Evolutionary conservation across 2,888 invertebrate genomes (phyloP), one percentile per base, ranked within the genome.

Genomic region (Spatulosminthurus flaviceps): DNA sequence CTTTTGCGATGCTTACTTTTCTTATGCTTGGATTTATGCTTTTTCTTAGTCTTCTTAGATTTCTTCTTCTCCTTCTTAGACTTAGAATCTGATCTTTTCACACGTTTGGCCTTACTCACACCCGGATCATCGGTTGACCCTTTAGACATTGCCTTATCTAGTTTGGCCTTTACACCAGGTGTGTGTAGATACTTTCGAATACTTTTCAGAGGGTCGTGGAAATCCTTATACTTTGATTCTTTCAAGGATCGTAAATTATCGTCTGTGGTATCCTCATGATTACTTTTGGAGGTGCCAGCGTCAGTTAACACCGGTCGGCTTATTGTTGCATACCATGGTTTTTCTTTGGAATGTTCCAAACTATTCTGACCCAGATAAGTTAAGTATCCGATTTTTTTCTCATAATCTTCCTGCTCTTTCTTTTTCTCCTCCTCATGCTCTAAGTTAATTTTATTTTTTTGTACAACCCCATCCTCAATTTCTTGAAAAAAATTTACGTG

Each of bases 281-380:
- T 89, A 41, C 89, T 88, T 81, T 89, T 88, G 29, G 89, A 85
- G 5, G 70, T 42, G 1, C 19, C 22, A 43, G 42, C 29, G 7
- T 21, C 11, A 29, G 29, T 51, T 69, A 51, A 61, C n/a, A 24
- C 0, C 16, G 72, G 75, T 43, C 84, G 74, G n/a, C 81, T 76
- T 43, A 83, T 78, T 26, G 81, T 85, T 19, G 80, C 93, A 89
- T 96, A 97, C 97, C 97, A 97, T 85, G 94, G 95, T 85, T 91
- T 92, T 86, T 93, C 92, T 51, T 93, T 94, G n/a, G 93, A 90
- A 1, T 92, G 92, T 89, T 95, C 95, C 88, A 94, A 93, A 43
- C 94, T 94, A 86, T 95, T 95, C 88, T 98, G 97, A 0, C 97
- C 98, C 77, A 98, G 90, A 89, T 97, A 98, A 2, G 96, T 97